A percentile compares a stretch with the other conserved stretches of the same genome.
phyloP scores from a whole-genome alignment of 2,888 invertebrate species.

The Cactoblastis cactorum region DNA sequence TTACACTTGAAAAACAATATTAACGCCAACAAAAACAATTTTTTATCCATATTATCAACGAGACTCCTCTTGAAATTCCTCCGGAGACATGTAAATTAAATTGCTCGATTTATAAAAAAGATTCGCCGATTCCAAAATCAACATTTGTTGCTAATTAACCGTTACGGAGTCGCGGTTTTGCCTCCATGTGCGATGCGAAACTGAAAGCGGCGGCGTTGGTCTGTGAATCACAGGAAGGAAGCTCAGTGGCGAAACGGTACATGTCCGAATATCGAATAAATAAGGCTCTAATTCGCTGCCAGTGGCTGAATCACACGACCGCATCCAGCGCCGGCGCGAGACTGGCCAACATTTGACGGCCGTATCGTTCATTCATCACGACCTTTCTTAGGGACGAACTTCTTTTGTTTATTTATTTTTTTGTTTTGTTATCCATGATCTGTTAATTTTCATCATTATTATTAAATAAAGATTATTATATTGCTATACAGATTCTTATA shows the following conservation, averaged over 20 bases:
- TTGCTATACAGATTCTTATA: too few relatives aligned
- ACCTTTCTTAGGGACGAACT: neutral
- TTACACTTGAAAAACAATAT: constrained; percentile 60
- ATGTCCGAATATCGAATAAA: constrained; percentile 55
- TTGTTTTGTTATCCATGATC: neutral
- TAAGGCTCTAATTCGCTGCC: constrained; percentile 41
- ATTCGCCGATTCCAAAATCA: constrained; percentile 22
- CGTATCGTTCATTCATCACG: constrained; percentile 12
- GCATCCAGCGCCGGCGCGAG: constrained; percentile 61
- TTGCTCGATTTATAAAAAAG: constrained; percentile 26
- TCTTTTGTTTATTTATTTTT: neutral
- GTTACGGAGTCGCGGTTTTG: constrained; percentile 37
- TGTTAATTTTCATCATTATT: neutral
- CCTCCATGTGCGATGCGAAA: constrained; percentile 46
- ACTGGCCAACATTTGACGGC: constrained; percentile 56
- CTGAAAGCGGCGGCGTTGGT: constrained; percentile 52
- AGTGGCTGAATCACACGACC: constrained; percentile 60
- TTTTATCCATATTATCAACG: constrained; percentile 54
- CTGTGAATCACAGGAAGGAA: constrained; percentile 72
- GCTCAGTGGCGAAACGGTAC: constrained; percentile 61
- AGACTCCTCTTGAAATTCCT: constrained; percentile 36
- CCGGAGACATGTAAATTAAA: constrained; percentile 21
- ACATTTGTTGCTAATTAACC: constrained; percentile 32
- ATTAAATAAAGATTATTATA: too few relatives aligned
- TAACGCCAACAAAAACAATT: constrained; percentile 48